Evolutionary conservation across 2,797 vertebrate species (phyloP), one percentile per base, ranked within the genome.

Genomic region (Rhynchonycteris naso): DNA sequence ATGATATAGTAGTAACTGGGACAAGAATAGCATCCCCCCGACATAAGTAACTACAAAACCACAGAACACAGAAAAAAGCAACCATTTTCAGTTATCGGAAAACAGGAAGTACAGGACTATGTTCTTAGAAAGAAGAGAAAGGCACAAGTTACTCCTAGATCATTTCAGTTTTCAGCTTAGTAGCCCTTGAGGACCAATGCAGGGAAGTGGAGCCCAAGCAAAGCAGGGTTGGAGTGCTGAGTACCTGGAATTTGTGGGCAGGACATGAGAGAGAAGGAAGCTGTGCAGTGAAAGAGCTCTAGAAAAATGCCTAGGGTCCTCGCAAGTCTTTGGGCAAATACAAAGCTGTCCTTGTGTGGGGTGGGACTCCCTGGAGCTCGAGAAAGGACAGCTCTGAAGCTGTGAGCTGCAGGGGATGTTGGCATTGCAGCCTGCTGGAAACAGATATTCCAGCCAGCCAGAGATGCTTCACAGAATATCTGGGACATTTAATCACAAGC

Each of bases 111-210:
- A 1, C 11, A 28, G 21, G 5, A 7, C 21, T 38, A 7, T 74
- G 35, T 8, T 82, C 35, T 63, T 13, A 30, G 13, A 71, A 19
- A 65, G 26, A 58, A 81, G 65, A 80, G 54, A 72, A 63, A 28
- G 14, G 4, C 8, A 8, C 28, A 35, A 4, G 7, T 9, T 6
- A 21, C 9, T 16, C 13, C 26, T 13, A 3, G 13, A 54, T 18
- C 0, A 5, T 2, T 22, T 18, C 12, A 14, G 2, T 7, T 33
- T 26, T 71, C 61, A 38, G 11, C 68, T n/a, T n/a, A 8, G 26
- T 8, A 21, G 4, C 16, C 16, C 12, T 11, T 21, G 33, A 19
- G 38, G 28, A 78, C 26, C 12, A 4, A 63, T 50, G 35, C 4
- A 16, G 47, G 7, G 33, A 76, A 2, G 9, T 7, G n/a, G 26